Evolutionary conservation across 2,113 vertebrate species (phyloP).

Genomic region (Syngnathus scovelli): DNA sequence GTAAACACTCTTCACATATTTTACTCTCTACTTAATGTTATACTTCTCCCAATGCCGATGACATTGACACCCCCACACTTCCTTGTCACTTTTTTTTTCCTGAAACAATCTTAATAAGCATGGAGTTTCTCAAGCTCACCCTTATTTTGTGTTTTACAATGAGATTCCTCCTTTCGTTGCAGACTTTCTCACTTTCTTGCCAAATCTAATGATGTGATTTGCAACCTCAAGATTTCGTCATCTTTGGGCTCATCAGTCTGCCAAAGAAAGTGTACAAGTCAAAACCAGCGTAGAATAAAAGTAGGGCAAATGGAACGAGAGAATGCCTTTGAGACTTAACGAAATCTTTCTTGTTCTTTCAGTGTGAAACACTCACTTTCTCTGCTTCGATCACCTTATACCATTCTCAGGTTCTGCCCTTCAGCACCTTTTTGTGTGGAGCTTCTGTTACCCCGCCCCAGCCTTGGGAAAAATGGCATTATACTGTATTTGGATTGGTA

Average conservation of each 20-base stretch:
- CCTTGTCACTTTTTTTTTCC: background rate
- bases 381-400: conserved; percentile 56
- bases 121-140: background rate
- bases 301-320: conserved; percentile 35
- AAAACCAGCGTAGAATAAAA: conserved; percentile 20
- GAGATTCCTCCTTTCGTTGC: background rate
- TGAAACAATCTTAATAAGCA: background rate
- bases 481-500: conserved; percentile 68
- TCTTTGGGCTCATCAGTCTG: conserved; percentile 20
- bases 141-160: background rate
- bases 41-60: background rate
- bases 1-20: background rate
- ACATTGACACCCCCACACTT: background rate
- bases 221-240: background rate
- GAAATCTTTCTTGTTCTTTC: conserved; percentile 39
- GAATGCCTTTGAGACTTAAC: conserved; percentile 48
- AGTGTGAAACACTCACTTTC: conserved; percentile 53
- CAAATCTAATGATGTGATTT: background rate
- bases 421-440: conserved; percentile 66
- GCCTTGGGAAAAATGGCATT: conserved; percentile 68
- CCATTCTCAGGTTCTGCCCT: conserved; percentile 59
- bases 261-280: conserved; percentile 32
- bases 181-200: background rate
- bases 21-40: background rate
- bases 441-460: conserved; percentile 63